phyloP scores from a whole-genome alignment of 1,140 invertebrate genomes.

The Euborellia annulipes region DNA sequence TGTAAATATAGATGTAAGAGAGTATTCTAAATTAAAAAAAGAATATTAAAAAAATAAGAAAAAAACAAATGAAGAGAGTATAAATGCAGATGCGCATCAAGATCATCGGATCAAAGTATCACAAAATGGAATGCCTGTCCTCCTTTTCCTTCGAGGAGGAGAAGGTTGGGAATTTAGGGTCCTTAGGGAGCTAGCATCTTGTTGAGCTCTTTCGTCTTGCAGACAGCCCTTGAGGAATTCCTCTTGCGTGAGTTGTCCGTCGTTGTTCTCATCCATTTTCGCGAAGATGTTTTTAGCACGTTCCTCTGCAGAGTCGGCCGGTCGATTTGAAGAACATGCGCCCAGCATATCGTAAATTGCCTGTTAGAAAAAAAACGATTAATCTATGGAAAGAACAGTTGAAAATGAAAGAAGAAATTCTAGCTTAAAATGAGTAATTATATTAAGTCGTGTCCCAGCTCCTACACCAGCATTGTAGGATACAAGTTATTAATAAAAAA shows the following conservation, averaged over 20 bases:
- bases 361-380: conserved; percentile 36
- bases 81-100: too few relatives aligned
- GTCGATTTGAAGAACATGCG: conserved; percentile 81
- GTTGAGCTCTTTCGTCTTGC: conserved; percentile 90
- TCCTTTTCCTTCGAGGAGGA: conserved; percentile 8
- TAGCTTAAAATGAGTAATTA: too few relatives aligned
- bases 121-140: conserved; percentile 10
- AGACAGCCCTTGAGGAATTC: conserved; percentile 98
- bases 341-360: conserved; percentile 98
- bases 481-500: too few relatives aligned
- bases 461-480: too few relatives aligned
- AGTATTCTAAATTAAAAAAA: too few relatives aligned
- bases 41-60: too few relatives aligned
- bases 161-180: conserved; percentile 8
- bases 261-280: conserved; percentile 98
- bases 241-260: conserved; percentile 93
- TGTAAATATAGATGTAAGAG: too few relatives aligned
- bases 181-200: conserved; percentile 87
- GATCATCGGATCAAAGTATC: conserved; percentile 3
- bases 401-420: too few relatives aligned
- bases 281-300: conserved; percentile 96
- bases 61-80: too few relatives aligned
- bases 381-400: too few relatives aligned
- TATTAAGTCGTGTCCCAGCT: too few relatives aligned
- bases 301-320: conserved; percentile 85